phyloP scores from a whole-genome alignment of 2,113 vertebrate genomes.

The Chauna torquata region DNA sequence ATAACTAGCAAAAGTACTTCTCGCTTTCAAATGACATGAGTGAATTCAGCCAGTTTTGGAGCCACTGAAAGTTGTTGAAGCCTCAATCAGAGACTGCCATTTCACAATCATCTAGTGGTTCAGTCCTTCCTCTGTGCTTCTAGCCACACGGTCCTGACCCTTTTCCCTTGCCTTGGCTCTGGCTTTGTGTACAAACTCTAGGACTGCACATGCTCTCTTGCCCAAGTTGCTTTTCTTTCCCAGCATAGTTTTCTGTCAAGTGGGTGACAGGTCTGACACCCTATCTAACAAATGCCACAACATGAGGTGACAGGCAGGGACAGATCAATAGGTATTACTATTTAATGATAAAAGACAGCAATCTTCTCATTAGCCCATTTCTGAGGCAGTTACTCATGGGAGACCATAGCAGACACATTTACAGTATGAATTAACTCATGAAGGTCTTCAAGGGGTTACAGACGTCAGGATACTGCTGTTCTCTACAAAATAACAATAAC shows the following conservation, averaged over 20 bases:
- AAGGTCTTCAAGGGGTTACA: neutral
- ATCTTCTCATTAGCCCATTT: neutral
- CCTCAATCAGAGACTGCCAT: neutral
- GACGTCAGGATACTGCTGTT: neutral
- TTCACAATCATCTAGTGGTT: neutral
- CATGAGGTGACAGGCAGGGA: neutral
- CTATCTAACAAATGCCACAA: neutral
- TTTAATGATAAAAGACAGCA: neutral
- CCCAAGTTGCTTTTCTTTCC: neutral
- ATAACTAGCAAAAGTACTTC: neutral
- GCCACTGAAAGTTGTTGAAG: neutral
- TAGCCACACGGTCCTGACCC: neutral
- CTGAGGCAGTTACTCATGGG: neutral
- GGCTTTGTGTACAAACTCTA: neutral
- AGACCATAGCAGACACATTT: neutral
- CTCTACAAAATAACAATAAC: neutral
- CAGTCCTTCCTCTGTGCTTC: neutral
- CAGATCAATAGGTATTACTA: neutral
- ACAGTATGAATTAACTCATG: neutral
- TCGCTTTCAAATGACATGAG: neutral
- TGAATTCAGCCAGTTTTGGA: neutral
- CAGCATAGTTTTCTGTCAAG: neutral
- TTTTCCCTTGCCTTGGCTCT: neutral
- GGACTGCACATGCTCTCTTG: neutral
- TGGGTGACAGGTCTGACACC: neutral